A percentile compares a stretch with the other conserved stretches of the same genome.
Conservation (phyloP, 2,888 invertebrate species). For the Prenolepis imparis region DNA sequence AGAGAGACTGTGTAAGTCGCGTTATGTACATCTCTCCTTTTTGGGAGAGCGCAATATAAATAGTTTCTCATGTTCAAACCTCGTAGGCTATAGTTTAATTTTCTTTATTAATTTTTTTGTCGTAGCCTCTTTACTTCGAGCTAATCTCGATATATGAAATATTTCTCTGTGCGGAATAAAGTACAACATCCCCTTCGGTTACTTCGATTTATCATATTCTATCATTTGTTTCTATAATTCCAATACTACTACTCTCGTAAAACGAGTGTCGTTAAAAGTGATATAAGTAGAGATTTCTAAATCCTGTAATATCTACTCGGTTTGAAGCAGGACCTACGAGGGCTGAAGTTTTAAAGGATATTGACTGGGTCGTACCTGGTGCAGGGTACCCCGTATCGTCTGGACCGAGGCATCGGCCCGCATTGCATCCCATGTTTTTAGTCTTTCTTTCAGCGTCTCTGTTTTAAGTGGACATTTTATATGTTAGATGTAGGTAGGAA, state of each 20-base stretch:
- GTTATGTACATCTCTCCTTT: slow-evolving; percentile 61
- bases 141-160: not conserved
- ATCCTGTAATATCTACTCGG: slow-evolving; percentile 3
- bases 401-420: slow-evolving; percentile 85
- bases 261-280: not conserved
- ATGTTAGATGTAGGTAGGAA: slow-evolving; percentile 84
- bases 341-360: slow-evolving; percentile 83
- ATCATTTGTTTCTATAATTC: not conserved
- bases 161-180: slow-evolving; percentile 1
- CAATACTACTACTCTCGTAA: slow-evolving; percentile 8
- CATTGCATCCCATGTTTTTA: slow-evolving; percentile 86
- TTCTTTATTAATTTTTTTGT: slow-evolving; percentile 10
- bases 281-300: slow-evolving; percentile 4
- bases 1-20: slow-evolving; percentile 56
- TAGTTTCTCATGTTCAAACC: slow-evolving; percentile 69
- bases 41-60: slow-evolving; percentile 60
- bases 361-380: slow-evolving; percentile 85
- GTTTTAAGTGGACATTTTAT: slow-evolving; percentile 85
- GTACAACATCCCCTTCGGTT: not conserved
- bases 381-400: slow-evolving; percentile 85
- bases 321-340: slow-evolving; percentile 79
- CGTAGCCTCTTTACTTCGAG: slow-evolving; percentile 13
- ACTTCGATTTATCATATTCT: not conserved
- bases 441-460: slow-evolving; percentile 85
- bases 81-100: slow-evolving; percentile 64